phyloP scores from a whole-genome alignment of 2,888 invertebrate species.

The Sturmia bella region DNA sequence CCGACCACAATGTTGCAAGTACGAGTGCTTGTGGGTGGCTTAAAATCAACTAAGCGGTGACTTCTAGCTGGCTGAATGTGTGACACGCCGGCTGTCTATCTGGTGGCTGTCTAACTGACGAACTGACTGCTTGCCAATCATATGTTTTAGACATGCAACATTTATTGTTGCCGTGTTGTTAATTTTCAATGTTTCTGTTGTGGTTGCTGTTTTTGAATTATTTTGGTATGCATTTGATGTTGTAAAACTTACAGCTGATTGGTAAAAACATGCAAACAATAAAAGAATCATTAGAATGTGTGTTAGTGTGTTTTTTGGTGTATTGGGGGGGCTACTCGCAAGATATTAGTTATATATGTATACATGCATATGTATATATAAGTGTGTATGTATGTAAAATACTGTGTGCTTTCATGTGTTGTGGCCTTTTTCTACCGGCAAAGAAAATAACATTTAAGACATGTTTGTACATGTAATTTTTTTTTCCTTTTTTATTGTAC shows the following conservation, averaged over 20 bases:
- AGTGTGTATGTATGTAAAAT: no score
- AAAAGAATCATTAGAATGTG: constrained; percentile 34
- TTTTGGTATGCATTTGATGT: constrained; percentile 44
- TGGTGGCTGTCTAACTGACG: constrained; percentile 8
- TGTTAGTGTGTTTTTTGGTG: constrained; percentile 26
- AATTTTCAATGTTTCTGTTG: constrained; percentile 1
- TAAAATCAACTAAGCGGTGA: constrained; percentile 39
- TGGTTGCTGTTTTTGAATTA: constrained; percentile 28
- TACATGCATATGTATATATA: not conserved
- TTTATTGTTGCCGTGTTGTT: constrained; percentile 33
- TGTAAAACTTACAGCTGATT: constrained; percentile 63
- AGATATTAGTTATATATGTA: no score
- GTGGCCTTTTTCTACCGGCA: constrained; percentile 54
- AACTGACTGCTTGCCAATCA: constrained; percentile 57
- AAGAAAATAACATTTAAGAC: constrained; percentile 31
- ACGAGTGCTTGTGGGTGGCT: constrained; percentile 6
- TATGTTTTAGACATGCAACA: constrained; percentile 63
- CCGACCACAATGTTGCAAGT: constrained; percentile 42
- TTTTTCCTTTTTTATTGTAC: constrained; percentile 3
- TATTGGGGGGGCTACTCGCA: no score
- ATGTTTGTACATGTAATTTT: not conserved
- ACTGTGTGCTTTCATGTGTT: constrained; percentile 24
- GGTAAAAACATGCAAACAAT: constrained; percentile 55
- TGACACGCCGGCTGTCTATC: constrained; percentile 4
- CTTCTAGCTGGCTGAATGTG: constrained; percentile 12